phyloP scores from a whole-genome alignment of 2,888 invertebrate genomes.

The Metallyticus violacea region DNA sequence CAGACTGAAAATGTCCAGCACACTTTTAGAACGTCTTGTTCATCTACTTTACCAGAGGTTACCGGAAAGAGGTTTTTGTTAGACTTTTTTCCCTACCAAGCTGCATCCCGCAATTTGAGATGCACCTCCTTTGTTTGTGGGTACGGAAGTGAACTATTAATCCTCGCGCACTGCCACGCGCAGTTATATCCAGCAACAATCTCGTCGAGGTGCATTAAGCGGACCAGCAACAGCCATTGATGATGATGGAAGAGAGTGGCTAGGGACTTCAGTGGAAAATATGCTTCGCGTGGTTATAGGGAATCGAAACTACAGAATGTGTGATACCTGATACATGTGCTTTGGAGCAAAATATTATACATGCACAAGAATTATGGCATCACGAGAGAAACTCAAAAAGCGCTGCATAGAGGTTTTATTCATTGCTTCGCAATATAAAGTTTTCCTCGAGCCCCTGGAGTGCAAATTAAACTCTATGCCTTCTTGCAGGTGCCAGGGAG shows the following conservation, averaged over 20 bases:
- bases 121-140: too few relatives aligned
- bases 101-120: too few relatives aligned
- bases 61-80: too few relatives aligned
- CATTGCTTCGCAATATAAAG: background rate
- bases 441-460: background rate
- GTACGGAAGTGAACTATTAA: too few relatives aligned
- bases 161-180: too few relatives aligned
- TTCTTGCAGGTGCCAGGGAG: background rate
- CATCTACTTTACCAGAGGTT: too few relatives aligned
- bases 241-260: background rate
- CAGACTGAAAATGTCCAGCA: too few relatives aligned
- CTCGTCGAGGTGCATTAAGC: background rate
- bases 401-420: background rate
- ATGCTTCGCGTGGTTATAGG: background rate
- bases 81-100: too few relatives aligned
- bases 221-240: background rate
- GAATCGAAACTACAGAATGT: background rate
- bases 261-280: background rate
- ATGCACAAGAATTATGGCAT: background rate
- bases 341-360: background rate
- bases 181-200: background rate
- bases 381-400: background rate
- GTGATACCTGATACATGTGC: background rate
- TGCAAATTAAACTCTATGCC: background rate
- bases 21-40: too few relatives aligned